A percentile compares a stretch with the other conserved stretches of the same genome.
These are phyloP conservation scores for Mya arenaria DNA, from an alignment of 1,140 invertebrate species.

Conservation along the genomic window DNA sequence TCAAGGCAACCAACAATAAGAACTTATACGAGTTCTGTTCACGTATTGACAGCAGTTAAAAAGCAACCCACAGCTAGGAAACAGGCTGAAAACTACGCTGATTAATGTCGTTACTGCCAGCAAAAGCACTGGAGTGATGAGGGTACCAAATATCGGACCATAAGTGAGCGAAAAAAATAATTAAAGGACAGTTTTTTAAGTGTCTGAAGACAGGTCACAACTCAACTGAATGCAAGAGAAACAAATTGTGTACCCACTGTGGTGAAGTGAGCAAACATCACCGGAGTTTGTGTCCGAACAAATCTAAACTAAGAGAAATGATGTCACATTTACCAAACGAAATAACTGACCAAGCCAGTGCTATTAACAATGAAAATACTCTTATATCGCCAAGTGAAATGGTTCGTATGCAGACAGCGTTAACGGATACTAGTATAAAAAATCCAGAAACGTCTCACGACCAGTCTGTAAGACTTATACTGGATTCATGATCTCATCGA, in stretches of 20 bases:
- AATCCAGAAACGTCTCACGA: not conserved
- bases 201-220: slow-evolving; percentile 14
- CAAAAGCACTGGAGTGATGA: slow-evolving; percentile 26
- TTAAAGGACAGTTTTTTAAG: slow-evolving; percentile 11
- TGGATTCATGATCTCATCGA: slow-evolving; percentile 16
- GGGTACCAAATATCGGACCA: not conserved
- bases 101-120: slow-evolving; percentile 1
- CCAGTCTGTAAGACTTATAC: not conserved
- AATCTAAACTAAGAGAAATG: not conserved
- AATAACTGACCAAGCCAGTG: not conserved
- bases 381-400: not conserved
- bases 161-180: not conserved
- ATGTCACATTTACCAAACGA: slow-evolving; percentile 8
- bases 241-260: not conserved
- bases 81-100: not conserved
- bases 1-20: not conserved
- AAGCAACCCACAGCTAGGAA: not conserved
- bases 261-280: not conserved
- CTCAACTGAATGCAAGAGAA: not conserved
- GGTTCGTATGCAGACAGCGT: slow-evolving; percentile 5
- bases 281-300: slow-evolving; percentile 4
- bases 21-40: not conserved
- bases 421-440: not conserved
- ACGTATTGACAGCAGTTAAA: not conserved
- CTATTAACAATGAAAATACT: not conserved